Evolutionary conservation across 37 sponge, comb jelly and placozoan species (phyloP).

Genomic region (Hexactinellida sp.): DNA sequence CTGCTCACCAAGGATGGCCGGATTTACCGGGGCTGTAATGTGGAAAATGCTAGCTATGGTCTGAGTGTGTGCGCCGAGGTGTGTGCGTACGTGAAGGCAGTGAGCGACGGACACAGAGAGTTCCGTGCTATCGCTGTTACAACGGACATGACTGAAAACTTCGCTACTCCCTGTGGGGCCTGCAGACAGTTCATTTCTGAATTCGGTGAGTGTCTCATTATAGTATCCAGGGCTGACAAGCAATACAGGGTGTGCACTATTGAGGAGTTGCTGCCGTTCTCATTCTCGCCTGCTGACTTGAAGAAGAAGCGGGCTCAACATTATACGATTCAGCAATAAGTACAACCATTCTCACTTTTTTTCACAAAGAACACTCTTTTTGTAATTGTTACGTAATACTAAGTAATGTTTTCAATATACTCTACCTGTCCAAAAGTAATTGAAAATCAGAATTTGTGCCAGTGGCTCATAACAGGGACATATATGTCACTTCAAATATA

Average conservation of each 20-base stretch:
- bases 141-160: conserved; percentile 45
- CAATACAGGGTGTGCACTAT: background rate
- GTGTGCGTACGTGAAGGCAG: conserved; percentile 68
- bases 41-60: conserved; percentile 76
- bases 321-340: background rate
- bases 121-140: conserved; percentile 64
- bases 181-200: conserved; percentile 74
- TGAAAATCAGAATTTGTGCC: too few relatives aligned
- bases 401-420: too few relatives aligned
- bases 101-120: conserved; percentile 57
- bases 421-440: too few relatives aligned
- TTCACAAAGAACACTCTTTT: too few relatives aligned
- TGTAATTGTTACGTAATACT: too few relatives aligned
- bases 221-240: conserved; percentile 27
- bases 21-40: conserved; percentile 74
- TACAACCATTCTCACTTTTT: too few relatives aligned
- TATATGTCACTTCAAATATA: too few relatives aligned
- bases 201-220: conserved; percentile 42
- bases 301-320: background rate
- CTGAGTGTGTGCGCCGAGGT: conserved; percentile 73
- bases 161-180: conserved; percentile 60
- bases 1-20: conserved; percentile 39
- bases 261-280: conserved; percentile 31
- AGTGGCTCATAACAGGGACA: too few relatives aligned
- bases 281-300: conserved; percentile 29